Evolutionary conservation across 2,113 vertebrate genomes (phyloP).

Genomic region (Cercocebus atys): DNA sequence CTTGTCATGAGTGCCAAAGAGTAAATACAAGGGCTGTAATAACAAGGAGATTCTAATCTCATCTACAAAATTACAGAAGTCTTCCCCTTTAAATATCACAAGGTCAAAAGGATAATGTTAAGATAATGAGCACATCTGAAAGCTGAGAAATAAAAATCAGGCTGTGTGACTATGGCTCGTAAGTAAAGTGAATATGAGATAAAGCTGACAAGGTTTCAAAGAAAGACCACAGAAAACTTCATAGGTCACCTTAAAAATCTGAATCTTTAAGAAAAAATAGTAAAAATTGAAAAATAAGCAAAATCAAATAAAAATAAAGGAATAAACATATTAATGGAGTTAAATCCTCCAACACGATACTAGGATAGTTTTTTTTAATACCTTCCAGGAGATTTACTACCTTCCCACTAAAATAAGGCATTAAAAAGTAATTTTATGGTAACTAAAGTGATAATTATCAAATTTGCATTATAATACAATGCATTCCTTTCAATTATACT

Average conservation of each 20-base stretch:
- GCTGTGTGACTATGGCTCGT: neutral
- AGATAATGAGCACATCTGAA: neutral
- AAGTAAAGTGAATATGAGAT: neutral
- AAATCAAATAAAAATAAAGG: neutral
- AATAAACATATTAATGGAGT: neutral
- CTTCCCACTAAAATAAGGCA: neutral
- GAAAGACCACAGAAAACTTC: neutral
- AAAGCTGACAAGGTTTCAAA: neutral
- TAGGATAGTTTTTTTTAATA: neutral
- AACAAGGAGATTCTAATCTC: neutral
- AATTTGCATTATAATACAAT: neutral
- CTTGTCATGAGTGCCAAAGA: neutral
- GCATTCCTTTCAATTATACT: neutral
- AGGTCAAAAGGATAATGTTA: neutral
- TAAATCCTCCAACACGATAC: neutral
- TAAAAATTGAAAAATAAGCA: conserved; percentile 3
- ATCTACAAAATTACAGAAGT: neutral
- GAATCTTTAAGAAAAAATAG: neutral
- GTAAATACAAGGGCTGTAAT: neutral
- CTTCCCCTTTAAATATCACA: neutral
- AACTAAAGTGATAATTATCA: conserved; percentile 18
- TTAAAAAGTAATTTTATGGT: neutral
- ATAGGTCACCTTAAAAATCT: neutral
- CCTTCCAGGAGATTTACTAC: neutral
- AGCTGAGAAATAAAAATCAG: neutral